Evolutionary conservation across 2,888 invertebrate genomes (phyloP).

Genomic region (Zhuqinia jingwanae): DNA sequence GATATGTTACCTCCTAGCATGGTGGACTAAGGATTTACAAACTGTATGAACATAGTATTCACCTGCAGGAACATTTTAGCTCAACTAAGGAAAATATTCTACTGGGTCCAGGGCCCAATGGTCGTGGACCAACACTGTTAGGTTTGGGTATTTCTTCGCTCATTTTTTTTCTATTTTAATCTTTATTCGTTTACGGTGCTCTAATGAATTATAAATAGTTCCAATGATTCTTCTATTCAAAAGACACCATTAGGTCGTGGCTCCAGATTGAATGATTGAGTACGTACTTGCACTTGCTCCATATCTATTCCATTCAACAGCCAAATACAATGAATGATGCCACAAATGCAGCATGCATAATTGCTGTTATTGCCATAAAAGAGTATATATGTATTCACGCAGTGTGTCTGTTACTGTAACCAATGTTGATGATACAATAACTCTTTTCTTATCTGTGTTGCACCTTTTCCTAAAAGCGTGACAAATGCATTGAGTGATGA

Average conservation of each 20-base stretch:
- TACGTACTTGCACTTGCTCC: too few species aligned
- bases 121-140: slow-evolving; percentile 56
- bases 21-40: background rate
- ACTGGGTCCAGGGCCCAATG: slow-evolving; percentile 63
- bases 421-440: slow-evolving; percentile 1
- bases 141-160: slow-evolving; percentile 39
- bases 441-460: slow-evolving; percentile 13
- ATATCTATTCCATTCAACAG: too few species aligned
- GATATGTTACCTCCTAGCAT: background rate
- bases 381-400: too few species aligned
- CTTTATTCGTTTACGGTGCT: too few species aligned
- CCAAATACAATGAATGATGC: too few species aligned
- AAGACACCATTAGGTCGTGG: too few species aligned
- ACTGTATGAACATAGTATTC: background rate
- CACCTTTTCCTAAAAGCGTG: background rate
- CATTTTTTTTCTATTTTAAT: too few species aligned
- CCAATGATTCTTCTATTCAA: too few species aligned
- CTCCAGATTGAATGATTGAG: too few species aligned
- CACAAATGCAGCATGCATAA: too few species aligned
- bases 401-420: slow-evolving; percentile 14
- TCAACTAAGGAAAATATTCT: slow-evolving; percentile 69
- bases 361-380: too few species aligned
- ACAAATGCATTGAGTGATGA: slow-evolving; percentile 26
- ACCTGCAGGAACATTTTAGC: slow-evolving; percentile 67
- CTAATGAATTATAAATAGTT: too few species aligned